Conservation (phyloP, 2,113 vertebrate genomes). For the Garra rufa region DNA sequence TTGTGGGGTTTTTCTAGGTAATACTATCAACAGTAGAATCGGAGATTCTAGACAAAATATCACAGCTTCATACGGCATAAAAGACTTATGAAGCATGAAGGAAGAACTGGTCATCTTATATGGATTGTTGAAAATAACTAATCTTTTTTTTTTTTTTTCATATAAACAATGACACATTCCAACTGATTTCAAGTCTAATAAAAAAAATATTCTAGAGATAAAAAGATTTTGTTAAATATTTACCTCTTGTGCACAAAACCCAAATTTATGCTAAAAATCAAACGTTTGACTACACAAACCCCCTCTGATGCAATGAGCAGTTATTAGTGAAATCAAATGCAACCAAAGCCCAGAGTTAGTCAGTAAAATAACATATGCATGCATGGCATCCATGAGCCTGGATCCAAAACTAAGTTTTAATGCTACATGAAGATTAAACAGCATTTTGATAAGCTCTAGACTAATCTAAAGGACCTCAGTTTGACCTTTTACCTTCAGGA, state of each 20-base stretch:
- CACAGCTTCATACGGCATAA: not conserved
- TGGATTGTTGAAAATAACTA: not conserved
- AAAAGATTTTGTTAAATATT: not conserved
- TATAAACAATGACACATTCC: not conserved
- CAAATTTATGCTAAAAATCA: too few species aligned
- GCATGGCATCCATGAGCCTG: not conserved
- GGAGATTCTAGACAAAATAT: not conserved
- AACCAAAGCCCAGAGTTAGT: too few species aligned
- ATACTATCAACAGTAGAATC: not conserved
- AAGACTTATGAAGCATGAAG: not conserved
- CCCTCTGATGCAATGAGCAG: not conserved
- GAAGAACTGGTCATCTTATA: not conserved
- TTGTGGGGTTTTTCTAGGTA: not conserved
- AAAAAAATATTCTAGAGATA: not conserved
- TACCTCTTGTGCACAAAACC: not conserved
- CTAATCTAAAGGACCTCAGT: not conserved
- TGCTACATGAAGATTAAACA: constrained; percentile 30
- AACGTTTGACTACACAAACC: not conserved
- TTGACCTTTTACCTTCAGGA: constrained; percentile 30
- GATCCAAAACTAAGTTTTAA: not conserved
- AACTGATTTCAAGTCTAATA: not conserved
- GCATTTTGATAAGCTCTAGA: constrained; percentile 25
- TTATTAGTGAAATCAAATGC: not conserved
- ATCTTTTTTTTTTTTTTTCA: too few species aligned
- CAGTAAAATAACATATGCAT: not conserved